Percentiles rank a stretch among this genome's conserved stretches.
Evolutionary conservation across 2,797 vertebrate genomes (phyloP).

Genomic region (Urocyon cinereoargenteus): DNA sequence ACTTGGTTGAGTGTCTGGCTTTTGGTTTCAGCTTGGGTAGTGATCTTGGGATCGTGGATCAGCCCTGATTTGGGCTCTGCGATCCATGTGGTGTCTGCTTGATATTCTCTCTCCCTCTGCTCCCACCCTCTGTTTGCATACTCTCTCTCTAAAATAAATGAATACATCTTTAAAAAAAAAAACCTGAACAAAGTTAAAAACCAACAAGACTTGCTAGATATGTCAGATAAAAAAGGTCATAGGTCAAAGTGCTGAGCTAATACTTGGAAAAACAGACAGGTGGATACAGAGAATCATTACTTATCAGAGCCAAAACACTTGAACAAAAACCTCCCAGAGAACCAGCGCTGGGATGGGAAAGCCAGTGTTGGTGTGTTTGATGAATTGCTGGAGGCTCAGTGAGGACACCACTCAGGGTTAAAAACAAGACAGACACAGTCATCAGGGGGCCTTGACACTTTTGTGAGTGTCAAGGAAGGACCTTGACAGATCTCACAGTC

Average conservation of each 20-base stretch:
- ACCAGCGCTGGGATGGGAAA: neutral
- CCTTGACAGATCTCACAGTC: neutral
- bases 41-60: neutral
- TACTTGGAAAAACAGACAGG: neutral
- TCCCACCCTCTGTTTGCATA: no score
- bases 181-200: slow-evolving; percentile 18
- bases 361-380: neutral
- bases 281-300: neutral
- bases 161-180: neutral
- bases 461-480: neutral
- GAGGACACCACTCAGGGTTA: neutral
- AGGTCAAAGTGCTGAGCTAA: neutral
- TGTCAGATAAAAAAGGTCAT: neutral
- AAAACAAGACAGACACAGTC: neutral
- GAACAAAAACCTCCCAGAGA: neutral
- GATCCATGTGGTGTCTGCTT: neutral
- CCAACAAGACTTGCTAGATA: neutral
- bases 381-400: neutral
- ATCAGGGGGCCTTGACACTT: neutral
- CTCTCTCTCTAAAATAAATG: neutral
- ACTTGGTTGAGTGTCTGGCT: neutral
- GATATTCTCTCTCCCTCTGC: neutral
- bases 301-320: neutral
- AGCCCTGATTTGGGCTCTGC: neutral
- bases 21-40: neutral